Base-by-base conservation (phyloP, 2,113 vertebrate genomes). In the Oenanthe oenanthe region DNA sequence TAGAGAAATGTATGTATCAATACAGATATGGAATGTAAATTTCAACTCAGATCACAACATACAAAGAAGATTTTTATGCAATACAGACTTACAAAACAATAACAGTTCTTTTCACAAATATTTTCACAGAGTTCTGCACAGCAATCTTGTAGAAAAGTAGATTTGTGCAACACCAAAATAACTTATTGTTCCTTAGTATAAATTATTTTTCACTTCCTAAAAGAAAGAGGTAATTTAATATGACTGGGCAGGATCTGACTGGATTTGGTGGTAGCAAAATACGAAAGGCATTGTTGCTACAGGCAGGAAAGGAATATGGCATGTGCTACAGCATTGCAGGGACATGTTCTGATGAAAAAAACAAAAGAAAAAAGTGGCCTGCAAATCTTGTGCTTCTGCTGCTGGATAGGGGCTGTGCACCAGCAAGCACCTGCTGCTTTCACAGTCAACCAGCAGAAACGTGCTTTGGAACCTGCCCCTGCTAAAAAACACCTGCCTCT, bases 131-230 rank as follows among this genome's bases (percentile, higher is more conserved):
- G 94, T 97, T 98, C 96, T 97, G 97, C 97, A 98, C 97, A 96
- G 96, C 97, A 98, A 92, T 95, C 97, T 96, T 83, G 95, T 98
- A 98, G 98, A 98, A 98, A 98, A 98, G 97, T 97, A 98, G 95
- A 97, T 96, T 97, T 97, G 93, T 95, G 97, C 97, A 96, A 97
- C 98, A 98, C 96, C 97, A 98, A 97, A 98, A 98, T 97, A 97
- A 98, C 92, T 94, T 93, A 92, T 65, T 97, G 95, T 97, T 97
- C 96, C 95, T 88, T 92, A 90, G 84, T 98, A 98, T 91, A 98
- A 98, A 98, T 87, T 88, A 84, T 85, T 97, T 93, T 95, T 95
- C 50, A 75, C 76, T 94, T 89, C 80, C 92, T 88, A 97, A 95
- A 96, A 95, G 93, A 92, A 88, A 78, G 89, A 85, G 86, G 94